Conservation (phyloP, 2,888 invertebrate species). For the Meliscaeva auricollis region DNA sequence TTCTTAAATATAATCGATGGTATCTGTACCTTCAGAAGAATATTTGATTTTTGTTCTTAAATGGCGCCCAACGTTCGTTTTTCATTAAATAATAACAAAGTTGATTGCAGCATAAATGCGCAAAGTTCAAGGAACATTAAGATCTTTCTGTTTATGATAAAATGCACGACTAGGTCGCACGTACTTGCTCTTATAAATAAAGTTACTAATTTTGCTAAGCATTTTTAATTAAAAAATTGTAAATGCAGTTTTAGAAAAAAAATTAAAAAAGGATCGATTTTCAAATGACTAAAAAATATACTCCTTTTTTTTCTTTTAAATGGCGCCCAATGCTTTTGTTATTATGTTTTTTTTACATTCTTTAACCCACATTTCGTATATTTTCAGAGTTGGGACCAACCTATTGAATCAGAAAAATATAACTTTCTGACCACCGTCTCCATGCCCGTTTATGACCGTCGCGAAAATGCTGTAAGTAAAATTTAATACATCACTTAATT, state of each 20-base stretch:
- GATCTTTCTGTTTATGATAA: too few relatives aligned
- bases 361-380: background rate
- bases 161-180: too few relatives aligned
- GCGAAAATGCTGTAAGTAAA: conserved; percentile 91
- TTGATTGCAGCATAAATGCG: too few relatives aligned
- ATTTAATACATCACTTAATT: background rate
- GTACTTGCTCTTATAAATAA: too few relatives aligned
- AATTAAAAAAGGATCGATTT: too few relatives aligned
- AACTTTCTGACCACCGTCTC: conserved; percentile 96
- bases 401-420: conserved; percentile 86
- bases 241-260: too few relatives aligned
- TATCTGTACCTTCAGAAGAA: too few relatives aligned
- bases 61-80: background rate
- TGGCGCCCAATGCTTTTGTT: background rate
- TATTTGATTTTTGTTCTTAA: background rate
- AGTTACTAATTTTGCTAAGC: too few relatives aligned
- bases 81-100: background rate
- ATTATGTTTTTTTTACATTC: background rate
- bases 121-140: too few relatives aligned
- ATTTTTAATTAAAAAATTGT: too few relatives aligned
- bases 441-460: conserved; percentile 95
- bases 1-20: too few relatives aligned
- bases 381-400: conserved; percentile 82
- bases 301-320: background rate
- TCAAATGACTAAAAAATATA: too few relatives aligned